Conservation (phyloP, 2,113 vertebrate genomes). For the Apaloderma vittatum region DNA sequence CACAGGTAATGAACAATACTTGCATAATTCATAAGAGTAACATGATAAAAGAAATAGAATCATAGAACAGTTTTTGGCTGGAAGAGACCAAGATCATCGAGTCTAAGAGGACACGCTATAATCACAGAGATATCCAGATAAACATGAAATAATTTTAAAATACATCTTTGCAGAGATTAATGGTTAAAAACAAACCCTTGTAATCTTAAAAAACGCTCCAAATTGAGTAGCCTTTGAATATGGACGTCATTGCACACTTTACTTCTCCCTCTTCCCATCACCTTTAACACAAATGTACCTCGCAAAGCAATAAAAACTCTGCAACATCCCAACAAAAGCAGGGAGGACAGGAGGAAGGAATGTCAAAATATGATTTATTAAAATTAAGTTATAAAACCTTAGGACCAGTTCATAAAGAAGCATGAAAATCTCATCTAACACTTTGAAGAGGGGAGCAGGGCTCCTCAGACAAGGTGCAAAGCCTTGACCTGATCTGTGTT, state of each 20-base stretch:
- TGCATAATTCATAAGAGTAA: neutral
- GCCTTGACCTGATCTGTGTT: neutral
- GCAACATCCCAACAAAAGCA: neutral
- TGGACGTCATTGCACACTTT: neutral
- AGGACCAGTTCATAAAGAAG: conserved; percentile 10
- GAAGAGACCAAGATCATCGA: too few relatives aligned
- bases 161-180: neutral
- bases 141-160: neutral
- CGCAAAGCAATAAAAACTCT: neutral
- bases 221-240: neutral
- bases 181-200: neutral
- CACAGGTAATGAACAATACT: neutral
- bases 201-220: neutral
- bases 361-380: conserved; percentile 55
- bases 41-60: neutral
- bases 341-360: conserved; percentile 31
- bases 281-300: neutral
- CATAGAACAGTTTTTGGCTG: too few relatives aligned
- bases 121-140: neutral
- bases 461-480: neutral
- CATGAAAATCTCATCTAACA: neutral
- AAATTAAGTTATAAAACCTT: conserved; percentile 57
- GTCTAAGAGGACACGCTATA: neutral
- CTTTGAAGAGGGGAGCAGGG: neutral
- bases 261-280: neutral